Conservation (phyloP, 2,113 vertebrate genomes). For the Strigops habroptila region DNA sequence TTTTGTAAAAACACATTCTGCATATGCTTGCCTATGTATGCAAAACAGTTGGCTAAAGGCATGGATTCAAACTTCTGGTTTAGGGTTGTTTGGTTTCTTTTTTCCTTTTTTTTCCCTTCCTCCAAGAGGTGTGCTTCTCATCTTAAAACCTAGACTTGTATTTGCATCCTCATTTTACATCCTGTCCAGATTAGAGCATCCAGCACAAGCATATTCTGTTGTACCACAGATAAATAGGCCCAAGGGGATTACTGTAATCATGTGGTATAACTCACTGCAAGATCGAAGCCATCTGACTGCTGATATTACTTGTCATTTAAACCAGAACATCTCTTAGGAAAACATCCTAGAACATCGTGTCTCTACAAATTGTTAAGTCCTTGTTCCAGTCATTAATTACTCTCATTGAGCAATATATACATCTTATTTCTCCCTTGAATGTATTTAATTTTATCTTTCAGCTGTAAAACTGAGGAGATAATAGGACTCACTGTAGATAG, state of each 20-base stretch:
- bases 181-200: not conserved
- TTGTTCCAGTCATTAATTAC: not conserved
- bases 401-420: not conserved
- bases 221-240: not conserved
- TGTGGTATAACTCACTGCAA: not conserved
- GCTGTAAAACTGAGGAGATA: not conserved
- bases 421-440: not conserved
- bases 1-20: not conserved
- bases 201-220: not conserved
- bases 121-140: not conserved
- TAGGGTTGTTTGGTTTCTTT: not conserved
- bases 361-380: not conserved
- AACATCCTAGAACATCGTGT: not conserved
- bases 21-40: not conserved
- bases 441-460: not conserved
- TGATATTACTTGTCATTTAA: conserved; percentile 14
- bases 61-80: not conserved
- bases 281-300: not conserved
- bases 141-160: not conserved
- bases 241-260: conserved; percentile 12
- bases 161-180: not conserved
- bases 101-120: not conserved
- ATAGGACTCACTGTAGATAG: not conserved
- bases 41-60: not conserved
- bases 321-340: not conserved